Evolutionary conservation across 2,888 invertebrate species (phyloP).

Genomic region (Drosophila neutralis): DNA sequence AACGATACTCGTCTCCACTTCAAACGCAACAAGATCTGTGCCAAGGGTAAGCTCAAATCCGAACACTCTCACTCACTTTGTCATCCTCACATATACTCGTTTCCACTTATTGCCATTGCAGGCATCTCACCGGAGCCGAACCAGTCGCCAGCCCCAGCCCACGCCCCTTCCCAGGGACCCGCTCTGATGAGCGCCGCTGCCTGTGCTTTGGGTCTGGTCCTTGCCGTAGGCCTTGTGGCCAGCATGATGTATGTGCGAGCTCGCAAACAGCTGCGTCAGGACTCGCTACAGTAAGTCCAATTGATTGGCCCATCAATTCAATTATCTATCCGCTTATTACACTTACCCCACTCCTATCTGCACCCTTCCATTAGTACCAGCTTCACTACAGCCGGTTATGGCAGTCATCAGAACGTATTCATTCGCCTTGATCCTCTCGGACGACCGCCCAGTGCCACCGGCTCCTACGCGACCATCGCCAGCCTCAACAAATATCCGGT

Average conservation of each 20-base stretch:
- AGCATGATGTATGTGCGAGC: constrained; percentile 85
- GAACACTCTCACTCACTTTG: background rate
- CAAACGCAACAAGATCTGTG: constrained; percentile 94
- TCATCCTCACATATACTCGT: background rate
- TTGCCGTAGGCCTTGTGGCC: constrained; percentile 82
- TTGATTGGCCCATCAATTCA: constrained; percentile 35
- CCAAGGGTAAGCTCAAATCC: constrained; percentile 87
- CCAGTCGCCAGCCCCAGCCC: constrained; percentile 89
- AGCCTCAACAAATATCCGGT: constrained; percentile 91
- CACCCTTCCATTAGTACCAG: constrained; percentile 86
- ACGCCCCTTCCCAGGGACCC: constrained; percentile 88
- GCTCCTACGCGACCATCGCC: constrained; percentile 92
- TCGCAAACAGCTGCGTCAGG: constrained; percentile 84
- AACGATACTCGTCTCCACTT: constrained; percentile 91
- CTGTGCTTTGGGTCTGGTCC: constrained; percentile 88
- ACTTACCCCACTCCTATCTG: constrained; percentile 1
- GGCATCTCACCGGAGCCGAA: constrained; percentile 87
- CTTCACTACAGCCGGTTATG: constrained; percentile 91
- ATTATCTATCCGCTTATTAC: constrained; percentile 31
- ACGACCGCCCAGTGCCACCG: constrained; percentile 90
- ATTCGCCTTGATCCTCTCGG: constrained; percentile 90
- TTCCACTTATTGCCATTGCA: constrained; percentile 52
- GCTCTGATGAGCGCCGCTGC: constrained; percentile 92
- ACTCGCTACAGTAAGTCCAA: constrained; percentile 82
- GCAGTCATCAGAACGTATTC: constrained; percentile 91